Conservation (phyloP, 2,888 invertebrate species). For the Acleris cristana region DNA sequence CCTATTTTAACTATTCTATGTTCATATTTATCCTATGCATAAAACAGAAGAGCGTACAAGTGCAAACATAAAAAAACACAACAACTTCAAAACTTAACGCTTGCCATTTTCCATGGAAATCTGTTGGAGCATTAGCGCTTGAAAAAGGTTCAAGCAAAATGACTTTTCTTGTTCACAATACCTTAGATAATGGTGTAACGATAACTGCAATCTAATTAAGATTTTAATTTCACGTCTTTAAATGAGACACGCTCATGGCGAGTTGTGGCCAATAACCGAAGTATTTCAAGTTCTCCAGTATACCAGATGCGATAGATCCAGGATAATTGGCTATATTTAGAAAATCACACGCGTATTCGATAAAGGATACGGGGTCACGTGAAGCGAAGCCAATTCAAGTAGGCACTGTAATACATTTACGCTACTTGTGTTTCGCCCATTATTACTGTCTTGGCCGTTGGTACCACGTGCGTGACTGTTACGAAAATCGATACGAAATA, state of each 20-base stretch:
- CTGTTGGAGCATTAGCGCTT: no score
- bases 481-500: constrained; percentile 63
- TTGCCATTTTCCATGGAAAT: no score
- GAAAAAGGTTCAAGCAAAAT: no score
- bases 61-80: no score
- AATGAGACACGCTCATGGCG: neutral
- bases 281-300: neutral
- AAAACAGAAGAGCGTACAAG: no score
- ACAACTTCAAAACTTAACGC: no score
- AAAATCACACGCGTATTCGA: constrained; percentile 61
- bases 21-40: no score
- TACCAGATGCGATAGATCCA: constrained; percentile 18
- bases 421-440: constrained; percentile 41
- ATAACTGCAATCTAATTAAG: constrained; percentile 22
- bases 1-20: no score
- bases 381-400: constrained; percentile 44
- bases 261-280: no score
- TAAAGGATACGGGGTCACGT: constrained; percentile 65
- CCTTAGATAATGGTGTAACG: no score
- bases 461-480: constrained; percentile 56
- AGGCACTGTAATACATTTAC: constrained; percentile 36
- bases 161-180: no score
- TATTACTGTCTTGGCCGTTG: constrained; percentile 51
- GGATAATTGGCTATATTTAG: constrained; percentile 69
- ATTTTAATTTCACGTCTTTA: constrained; percentile 16